Conservation (phyloP, 2,888 invertebrate species). For the Anthrax anthrax region DNA sequence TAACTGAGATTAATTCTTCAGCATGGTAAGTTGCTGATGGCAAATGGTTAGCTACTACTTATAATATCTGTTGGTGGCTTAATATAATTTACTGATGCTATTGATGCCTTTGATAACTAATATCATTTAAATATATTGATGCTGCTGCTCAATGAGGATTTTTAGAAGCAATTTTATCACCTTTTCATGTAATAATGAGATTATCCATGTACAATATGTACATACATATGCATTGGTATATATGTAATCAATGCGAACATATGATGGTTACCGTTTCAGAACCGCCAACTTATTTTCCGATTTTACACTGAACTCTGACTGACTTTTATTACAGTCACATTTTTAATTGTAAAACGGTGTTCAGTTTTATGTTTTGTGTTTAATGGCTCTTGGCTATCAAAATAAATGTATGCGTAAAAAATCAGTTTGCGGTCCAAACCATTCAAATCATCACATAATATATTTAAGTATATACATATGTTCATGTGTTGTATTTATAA, state of each 20-base stretch:
- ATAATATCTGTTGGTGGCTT: not conserved
- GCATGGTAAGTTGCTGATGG: not conserved
- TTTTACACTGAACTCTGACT: not conserved
- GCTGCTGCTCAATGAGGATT: not conserved
- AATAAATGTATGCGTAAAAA: not conserved
- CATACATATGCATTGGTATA: not conserved
- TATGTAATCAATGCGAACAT: not conserved
- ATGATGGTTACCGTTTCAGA: not conserved
- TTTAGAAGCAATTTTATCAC: not conserved
- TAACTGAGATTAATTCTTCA: too few relatives aligned
- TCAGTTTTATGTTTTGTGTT: slow-evolving; percentile 5
- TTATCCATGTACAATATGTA: not conserved
- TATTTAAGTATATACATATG: too few relatives aligned
- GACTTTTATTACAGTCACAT: not conserved
- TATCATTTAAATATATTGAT: not conserved
- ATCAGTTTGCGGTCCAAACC: not conserved
- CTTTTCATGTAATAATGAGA: not conserved
- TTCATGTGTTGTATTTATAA: too few relatives aligned
- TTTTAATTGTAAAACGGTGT: slow-evolving; percentile 9
- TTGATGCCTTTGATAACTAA: too few relatives aligned
- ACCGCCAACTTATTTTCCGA: not conserved
- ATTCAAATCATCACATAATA: not conserved
- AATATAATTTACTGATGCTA: not conserved
- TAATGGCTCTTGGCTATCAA: slow-evolving; percentile 6
- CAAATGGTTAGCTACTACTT: not conserved